These are phyloP conservation scores for Oreotrochilus melanogaster DNA, from an alignment of 2,113 vertebrate genomes.

Conservation along the genomic window DNA sequence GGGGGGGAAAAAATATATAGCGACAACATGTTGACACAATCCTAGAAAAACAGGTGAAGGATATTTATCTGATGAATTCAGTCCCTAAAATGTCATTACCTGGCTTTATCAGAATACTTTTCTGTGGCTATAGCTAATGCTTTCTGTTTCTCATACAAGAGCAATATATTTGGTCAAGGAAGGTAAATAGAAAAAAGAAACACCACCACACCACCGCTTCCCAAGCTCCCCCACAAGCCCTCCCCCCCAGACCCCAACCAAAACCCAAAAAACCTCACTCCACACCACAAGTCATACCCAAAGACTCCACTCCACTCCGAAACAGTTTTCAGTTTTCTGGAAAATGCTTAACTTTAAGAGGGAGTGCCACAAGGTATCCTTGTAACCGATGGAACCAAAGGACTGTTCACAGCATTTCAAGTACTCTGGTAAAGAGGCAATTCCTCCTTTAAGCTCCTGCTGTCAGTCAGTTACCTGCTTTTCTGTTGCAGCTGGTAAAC, in stretches of 20 bases:
- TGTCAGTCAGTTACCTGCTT: neutral
- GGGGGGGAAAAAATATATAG: neutral
- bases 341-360: neutral
- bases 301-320: neutral
- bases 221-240: too few relatives aligned
- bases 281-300: too few relatives aligned
- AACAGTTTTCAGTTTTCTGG: neutral
- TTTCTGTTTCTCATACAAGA: neutral
- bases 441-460: neutral
- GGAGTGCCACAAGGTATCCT: slow-evolving; percentile 68
- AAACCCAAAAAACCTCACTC: too few relatives aligned
- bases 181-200: neutral
- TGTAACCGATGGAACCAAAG: neutral
- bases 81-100: neutral
- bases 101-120: neutral
- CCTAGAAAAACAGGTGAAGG: neutral
- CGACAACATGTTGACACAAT: neutral
- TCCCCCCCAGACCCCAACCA: too few relatives aligned
- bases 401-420: neutral
- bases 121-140: neutral
- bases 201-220: too few relatives aligned
- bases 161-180: neutral
- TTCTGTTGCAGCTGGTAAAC: neutral
- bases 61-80: neutral
- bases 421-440: neutral